Evolutionary conservation across 2,113 vertebrate genomes (phyloP).

Genomic region (Octodon degus): DNA sequence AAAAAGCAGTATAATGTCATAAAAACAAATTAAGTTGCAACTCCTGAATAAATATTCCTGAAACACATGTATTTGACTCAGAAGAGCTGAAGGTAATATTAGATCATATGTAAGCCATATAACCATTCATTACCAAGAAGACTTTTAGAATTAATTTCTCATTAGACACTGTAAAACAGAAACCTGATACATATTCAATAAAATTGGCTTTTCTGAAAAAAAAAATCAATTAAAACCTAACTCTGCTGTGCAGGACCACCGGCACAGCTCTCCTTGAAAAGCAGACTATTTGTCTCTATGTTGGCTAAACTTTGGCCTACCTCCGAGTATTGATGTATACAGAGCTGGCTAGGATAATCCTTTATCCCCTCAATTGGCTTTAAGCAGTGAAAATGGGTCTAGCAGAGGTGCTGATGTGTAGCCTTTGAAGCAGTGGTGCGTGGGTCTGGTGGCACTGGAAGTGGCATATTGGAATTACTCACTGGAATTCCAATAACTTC

Average conservation of each 20-base stretch:
- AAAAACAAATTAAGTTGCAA: slow-evolving; percentile 83
- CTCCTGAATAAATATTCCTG: slow-evolving; percentile 76
- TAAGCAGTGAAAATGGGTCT: too few relatives aligned
- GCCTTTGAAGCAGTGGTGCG: too few relatives aligned
- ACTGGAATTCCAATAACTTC: too few relatives aligned
- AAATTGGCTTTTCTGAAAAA: neutral
- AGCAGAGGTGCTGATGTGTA: too few relatives aligned
- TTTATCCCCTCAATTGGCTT: too few relatives aligned
- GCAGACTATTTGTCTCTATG: neutral
- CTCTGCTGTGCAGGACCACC: too few relatives aligned
- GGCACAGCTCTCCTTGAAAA: too few relatives aligned
- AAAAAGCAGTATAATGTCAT: slow-evolving; percentile 69
- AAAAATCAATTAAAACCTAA: slow-evolving; percentile 12
- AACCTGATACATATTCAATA: neutral
- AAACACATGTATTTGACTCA: slow-evolving; percentile 33
- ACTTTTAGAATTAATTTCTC: slow-evolving; percentile 24
- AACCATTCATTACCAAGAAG: neutral
- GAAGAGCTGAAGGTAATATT: neutral
- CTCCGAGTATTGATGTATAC: too few relatives aligned
- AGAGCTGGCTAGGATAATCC: too few relatives aligned
- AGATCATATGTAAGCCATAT: neutral
- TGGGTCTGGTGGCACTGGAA: too few relatives aligned
- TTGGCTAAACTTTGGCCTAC: too few relatives aligned
- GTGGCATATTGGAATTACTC: too few relatives aligned
- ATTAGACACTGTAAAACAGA: slow-evolving; percentile 2